Evolutionary conservation across 2,113 vertebrate genomes (phyloP).

Genomic region (Ceyx melanurus): DNA sequence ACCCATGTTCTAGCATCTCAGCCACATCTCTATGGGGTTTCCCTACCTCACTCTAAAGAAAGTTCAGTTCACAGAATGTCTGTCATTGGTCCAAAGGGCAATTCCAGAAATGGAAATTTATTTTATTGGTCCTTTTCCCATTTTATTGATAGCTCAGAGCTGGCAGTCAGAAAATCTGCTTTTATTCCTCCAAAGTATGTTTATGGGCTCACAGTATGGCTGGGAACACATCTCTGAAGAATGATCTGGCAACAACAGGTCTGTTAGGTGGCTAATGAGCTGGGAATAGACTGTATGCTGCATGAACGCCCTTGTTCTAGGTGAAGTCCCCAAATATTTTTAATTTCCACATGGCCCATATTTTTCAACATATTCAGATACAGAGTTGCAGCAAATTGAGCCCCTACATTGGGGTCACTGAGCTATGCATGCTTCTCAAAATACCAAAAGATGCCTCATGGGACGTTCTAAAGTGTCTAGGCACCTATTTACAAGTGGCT

Average conservation of each 20-base stretch:
- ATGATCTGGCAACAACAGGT: rapidly evolving
- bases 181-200: not conserved
- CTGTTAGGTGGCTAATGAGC: not conserved
- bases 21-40: not conserved
- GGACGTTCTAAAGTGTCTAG: not conserved
- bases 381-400: not conserved
- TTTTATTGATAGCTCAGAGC: not conserved
- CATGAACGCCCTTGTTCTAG: not conserved
- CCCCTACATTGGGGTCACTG: not conserved
- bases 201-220: not conserved
- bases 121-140: not conserved
- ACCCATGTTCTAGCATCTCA: not conserved
- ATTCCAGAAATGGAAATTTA: not conserved
- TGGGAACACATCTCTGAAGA: not conserved
- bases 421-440: not conserved
- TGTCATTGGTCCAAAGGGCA: not conserved
- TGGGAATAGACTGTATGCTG: not conserved
- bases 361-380: not conserved
- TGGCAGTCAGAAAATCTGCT: not conserved
- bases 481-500: not conserved
- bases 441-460: not conserved
- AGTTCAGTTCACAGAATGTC: not conserved
- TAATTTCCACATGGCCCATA: not conserved
- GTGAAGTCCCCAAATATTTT: not conserved
- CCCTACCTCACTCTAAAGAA: not conserved